Evolutionary conservation across 2,797 vertebrate genomes (phyloP).

Genomic region (Cossypha caffra): DNA sequence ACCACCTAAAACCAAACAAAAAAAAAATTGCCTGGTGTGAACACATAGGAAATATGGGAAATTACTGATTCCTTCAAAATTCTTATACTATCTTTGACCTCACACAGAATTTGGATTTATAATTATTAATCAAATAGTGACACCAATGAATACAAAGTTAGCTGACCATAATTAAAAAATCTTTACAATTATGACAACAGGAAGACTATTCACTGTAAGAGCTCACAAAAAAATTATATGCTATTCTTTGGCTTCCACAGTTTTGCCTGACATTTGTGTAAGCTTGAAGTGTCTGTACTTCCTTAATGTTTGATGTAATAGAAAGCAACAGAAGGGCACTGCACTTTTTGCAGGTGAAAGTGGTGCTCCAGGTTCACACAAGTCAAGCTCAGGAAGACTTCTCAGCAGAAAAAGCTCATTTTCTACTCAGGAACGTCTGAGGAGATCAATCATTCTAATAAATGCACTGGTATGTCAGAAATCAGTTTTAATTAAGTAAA

Average conservation of each 20-base stretch:
- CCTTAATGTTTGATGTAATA: neutral
- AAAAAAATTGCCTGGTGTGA: neutral
- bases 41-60: neutral
- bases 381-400: neutral
- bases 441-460: neutral
- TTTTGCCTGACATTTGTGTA: neutral
- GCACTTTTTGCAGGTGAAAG: neutral
- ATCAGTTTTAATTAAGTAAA: neutral
- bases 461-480: neutral
- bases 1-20: neutral
- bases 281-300: neutral
- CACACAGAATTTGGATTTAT: neutral
- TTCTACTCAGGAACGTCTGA: neutral
- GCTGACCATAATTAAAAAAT: neutral
- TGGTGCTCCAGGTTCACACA: neutral
- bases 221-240: neutral
- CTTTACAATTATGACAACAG: neutral
- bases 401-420: neutral
- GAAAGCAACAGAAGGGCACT: neutral
- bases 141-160: neutral
- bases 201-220: neutral
- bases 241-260: neutral
- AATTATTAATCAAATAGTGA: neutral
- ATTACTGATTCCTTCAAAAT: neutral
- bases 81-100: neutral